Base-by-base conservation (phyloP, 2,797 vertebrate species). In the Chromis chromis region DNA sequence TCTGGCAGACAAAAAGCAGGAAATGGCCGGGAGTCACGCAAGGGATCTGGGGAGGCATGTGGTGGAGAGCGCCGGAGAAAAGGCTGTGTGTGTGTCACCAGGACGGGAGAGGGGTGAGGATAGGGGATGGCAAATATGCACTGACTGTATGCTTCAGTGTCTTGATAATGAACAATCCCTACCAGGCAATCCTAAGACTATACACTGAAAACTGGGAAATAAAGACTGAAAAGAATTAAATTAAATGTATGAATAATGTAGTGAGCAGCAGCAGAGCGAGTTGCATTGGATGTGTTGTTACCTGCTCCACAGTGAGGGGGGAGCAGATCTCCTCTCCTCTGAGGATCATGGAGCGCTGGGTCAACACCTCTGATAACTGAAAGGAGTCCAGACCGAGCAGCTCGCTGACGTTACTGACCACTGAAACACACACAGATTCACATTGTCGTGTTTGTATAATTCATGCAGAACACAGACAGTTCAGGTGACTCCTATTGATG, bases 241-340 rank as follows among this genome's bases (percentile, higher is more conserved):
- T n/a, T n/a, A n/a, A n/a, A n/a, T n/a, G n/a, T n/a, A n/a, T n/a
- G n/a, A n/a, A n/a, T n/a, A n/a, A n/a, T n/a, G n/a, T n/a, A n/a
- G n/a, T n/a, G n/a, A n/a, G n/a, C n/a, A n/a, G n/a, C n/a, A n/a
- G n/a, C n/a, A n/a, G n/a, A n/a, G n/a, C n/a, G n/a, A n/a, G n/a
- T n/a, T n/a, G n/a, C n/a, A 28, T n/a, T 48, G 61, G 60, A 79
- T 77, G 74, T 69, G 70, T 78, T 36, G 55, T 82, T 90, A 97
- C 96, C 96, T 98, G 97, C 85, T 97, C 96, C 60, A 97, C 94
- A 3, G 96, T 97, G 52, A 97, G 96, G 0, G 97, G 97, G 12
- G 96, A 96, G 90, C 96, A 97, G 91, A 98, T 97, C 90, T 97
- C 96, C 81, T 98, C 97, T 70, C 97, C 97, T 74, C 97, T 91